phyloP scores from a whole-genome alignment of 2,113 vertebrate genomes.

The Catharus fuscescens region DNA sequence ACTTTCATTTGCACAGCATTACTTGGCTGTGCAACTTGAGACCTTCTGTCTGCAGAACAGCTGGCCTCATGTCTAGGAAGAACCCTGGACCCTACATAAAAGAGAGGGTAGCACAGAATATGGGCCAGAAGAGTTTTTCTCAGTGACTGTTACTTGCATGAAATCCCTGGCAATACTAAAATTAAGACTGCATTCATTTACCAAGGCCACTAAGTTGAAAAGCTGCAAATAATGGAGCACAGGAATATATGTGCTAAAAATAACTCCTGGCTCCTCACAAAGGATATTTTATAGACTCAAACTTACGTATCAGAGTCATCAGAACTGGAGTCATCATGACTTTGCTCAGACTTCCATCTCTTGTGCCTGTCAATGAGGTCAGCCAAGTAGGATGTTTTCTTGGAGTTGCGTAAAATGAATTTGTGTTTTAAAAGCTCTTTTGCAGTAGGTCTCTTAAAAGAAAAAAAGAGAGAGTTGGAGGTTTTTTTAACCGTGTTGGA shows the following conservation, averaged over 20 bases:
- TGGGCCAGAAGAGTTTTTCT: background rate
- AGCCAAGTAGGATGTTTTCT: conserved; percentile 93
- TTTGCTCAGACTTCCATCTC: conserved; percentile 92
- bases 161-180: background rate
- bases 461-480: background rate
- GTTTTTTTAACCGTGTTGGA: background rate
- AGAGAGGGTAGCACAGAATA: background rate
- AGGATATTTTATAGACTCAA: background rate
- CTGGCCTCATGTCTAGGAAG: background rate
- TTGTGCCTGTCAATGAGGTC: conserved; percentile 96
- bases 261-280: background rate
- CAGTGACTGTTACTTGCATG: background rate
- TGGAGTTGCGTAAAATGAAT: conserved; percentile 90
- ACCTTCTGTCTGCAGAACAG: background rate
- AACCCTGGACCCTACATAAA: background rate
- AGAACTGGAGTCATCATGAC: conserved; percentile 87
- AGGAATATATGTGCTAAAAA: background rate
- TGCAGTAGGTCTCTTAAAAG: conserved; percentile 89
- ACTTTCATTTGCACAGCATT: background rate
- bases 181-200: background rate
- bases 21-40: background rate
- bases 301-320: conserved; percentile 92
- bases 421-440: conserved; percentile 97
- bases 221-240: background rate
- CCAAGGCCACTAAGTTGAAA: background rate